Percentiles rank a stretch among this genome's conserved stretches.
These are phyloP conservation scores for Solenopsis fugax DNA, from an alignment of 1,140 invertebrate genomes.

Conservation along the genomic window DNA sequence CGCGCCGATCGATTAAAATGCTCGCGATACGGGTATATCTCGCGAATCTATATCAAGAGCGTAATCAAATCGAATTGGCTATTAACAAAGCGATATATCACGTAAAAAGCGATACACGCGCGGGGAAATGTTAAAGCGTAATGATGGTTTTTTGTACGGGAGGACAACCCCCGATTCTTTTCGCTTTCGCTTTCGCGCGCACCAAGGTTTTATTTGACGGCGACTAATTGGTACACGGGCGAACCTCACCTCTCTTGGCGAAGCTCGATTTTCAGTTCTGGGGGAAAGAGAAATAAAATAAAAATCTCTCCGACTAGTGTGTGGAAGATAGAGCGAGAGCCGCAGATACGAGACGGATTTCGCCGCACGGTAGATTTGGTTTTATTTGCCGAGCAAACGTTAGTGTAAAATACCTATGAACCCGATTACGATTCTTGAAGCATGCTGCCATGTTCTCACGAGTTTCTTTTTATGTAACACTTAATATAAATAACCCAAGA, in stretches of 20 bases:
- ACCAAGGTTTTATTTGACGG: conserved; percentile 12
- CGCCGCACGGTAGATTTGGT: not conserved
- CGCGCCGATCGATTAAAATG: conserved; percentile 49
- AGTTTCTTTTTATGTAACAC: not conserved
- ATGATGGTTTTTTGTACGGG: not conserved
- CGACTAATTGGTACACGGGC: conserved; percentile 43
- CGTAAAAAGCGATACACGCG: not conserved
- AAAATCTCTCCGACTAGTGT: not conserved
- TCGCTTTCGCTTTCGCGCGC: not conserved
- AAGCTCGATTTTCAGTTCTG: conserved; percentile 33
- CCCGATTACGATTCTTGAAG: conserved; percentile 14
- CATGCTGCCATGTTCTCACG: no score
- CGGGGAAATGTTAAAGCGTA: conserved; percentile 6
- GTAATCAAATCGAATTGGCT: conserved; percentile 51
- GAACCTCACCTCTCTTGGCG: not conserved
- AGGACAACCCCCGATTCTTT: conserved; percentile 1
- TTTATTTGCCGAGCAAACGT: conserved; percentile 41
- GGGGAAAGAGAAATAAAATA: conserved; percentile 23
- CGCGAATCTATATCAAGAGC: conserved; percentile 12
- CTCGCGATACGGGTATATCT: conserved; percentile 29
- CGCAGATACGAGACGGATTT: conserved; percentile 23
- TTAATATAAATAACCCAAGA: not conserved
- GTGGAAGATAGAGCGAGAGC: conserved; percentile 13
- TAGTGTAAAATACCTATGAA: conserved; percentile 19
- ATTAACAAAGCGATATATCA: conserved; percentile 45